Percentiles rank a stretch among this genome's conserved stretches.
These are phyloP conservation scores for Lamellibrachia columna DNA, from an alignment of 2,888 invertebrate genomes.

Conservation along the genomic window DNA sequence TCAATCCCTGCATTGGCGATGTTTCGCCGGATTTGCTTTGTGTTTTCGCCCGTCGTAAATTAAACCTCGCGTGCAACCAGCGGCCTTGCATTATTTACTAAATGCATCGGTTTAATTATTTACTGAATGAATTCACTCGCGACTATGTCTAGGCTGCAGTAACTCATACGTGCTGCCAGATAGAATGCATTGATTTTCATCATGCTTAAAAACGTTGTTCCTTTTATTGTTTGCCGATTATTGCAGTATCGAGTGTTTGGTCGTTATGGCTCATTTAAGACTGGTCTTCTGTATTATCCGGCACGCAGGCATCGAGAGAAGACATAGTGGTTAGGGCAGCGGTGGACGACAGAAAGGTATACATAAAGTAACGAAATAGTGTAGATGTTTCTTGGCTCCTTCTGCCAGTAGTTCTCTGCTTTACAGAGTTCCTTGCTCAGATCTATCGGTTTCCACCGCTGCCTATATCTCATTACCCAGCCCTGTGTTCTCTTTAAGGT, in stretches of 20 bases:
- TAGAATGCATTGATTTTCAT: neutral
- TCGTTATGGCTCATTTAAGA: neutral
- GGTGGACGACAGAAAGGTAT: neutral
- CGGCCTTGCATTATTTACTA: neutral
- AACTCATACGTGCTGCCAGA: neutral
- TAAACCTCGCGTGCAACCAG: neutral
- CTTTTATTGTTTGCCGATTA: neutral
- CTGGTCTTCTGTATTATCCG: neutral
- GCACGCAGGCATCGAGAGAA: neutral
- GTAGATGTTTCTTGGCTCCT: too few relatives aligned
- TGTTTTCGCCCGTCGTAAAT: neutral
- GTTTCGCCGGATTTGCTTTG: neutral
- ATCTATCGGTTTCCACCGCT: too few relatives aligned
- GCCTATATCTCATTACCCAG: too few relatives aligned
- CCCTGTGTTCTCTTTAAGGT: too few relatives aligned
- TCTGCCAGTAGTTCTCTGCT: too few relatives aligned
- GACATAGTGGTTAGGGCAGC: neutral
- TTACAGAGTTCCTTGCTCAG: too few relatives aligned
- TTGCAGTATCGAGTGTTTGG: neutral
- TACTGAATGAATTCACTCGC: neutral
- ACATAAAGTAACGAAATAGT: neutral
- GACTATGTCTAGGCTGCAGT: neutral
- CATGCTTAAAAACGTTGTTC: neutral
- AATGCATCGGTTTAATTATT: slow-evolving; percentile 4
- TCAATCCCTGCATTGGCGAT: neutral